phyloP scores from a whole-genome alignment of 2,888 invertebrate species.

The Torymus auratus region DNA sequence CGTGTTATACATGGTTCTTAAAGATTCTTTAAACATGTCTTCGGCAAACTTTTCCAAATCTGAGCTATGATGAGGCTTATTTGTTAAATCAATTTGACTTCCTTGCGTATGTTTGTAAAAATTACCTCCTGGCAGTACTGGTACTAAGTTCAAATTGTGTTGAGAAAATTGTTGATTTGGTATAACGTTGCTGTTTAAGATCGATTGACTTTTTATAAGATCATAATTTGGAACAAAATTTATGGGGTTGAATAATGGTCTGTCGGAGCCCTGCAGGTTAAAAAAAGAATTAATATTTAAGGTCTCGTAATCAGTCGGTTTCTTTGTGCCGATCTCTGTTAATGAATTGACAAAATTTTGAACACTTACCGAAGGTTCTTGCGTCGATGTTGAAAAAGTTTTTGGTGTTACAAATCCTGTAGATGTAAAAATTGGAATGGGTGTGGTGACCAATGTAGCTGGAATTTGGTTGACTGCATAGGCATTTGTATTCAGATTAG shows the following conservation, averaged over 20 bases:
- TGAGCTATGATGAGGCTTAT: conserved; percentile 69
- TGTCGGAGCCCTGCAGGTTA: conserved; percentile 60
- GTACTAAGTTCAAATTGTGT: conserved; percentile 70
- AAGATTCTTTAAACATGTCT: conserved; percentile 74
- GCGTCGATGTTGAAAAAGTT: conserved; percentile 58
- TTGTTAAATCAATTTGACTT: conserved; percentile 66
- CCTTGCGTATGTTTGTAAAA: conserved; percentile 68
- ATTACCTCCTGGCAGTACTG: conserved; percentile 71
- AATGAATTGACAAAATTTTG: conserved; percentile 68
- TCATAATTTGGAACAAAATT: conserved; percentile 73
- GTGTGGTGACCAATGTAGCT: conserved; percentile 70
- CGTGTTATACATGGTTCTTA: conserved; percentile 73
- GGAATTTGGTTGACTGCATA: conserved; percentile 68
- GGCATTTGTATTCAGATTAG: conserved; percentile 68
- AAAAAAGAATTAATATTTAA: conserved; percentile 56
- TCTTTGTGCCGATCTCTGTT: conserved; percentile 67
- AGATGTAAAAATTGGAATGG: conserved; percentile 71
- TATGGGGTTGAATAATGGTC: conserved; percentile 71
- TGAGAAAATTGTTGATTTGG: conserved; percentile 64
- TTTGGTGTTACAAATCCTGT: conserved; percentile 66
- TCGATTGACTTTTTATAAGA: conserved; percentile 69
- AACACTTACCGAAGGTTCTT: conserved; percentile 63
- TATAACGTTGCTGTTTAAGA: conserved; percentile 68
- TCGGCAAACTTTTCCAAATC: conserved; percentile 73
- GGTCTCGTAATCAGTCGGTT: conserved; percentile 49